These are phyloP conservation scores for Congeria kusceri DNA, from an alignment of 2,888 invertebrate species.

Conservation along the genomic window DNA sequence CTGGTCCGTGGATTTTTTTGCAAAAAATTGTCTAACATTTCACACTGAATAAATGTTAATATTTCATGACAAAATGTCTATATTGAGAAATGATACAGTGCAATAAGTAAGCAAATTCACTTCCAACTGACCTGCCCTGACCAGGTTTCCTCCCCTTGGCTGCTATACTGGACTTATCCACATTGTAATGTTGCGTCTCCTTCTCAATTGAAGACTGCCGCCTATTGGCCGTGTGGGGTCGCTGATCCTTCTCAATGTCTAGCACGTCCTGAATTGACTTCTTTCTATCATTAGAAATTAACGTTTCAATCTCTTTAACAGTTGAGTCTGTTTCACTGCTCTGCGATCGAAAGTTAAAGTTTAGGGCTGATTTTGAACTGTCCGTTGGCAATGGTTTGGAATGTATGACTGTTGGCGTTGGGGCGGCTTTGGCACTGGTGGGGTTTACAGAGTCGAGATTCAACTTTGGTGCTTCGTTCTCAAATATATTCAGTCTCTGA, in stretches of 20 bases:
- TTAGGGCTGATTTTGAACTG: background rate
- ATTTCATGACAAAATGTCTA: too few species aligned
- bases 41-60: too few species aligned
- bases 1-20: too few species aligned
- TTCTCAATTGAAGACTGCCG: slow-evolving; percentile 62
- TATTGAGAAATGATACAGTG: too few species aligned
- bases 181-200: slow-evolving; percentile 67
- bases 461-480: slow-evolving; percentile 56
- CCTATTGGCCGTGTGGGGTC: slow-evolving; percentile 35
- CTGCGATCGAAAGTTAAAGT: slow-evolving; percentile 5
- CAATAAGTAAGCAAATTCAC: too few species aligned
- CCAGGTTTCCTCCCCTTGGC: slow-evolving; percentile 34
- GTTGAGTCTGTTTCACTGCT: slow-evolving; percentile 25
- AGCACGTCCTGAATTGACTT: slow-evolving; percentile 70
- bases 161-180: slow-evolving; percentile 73
- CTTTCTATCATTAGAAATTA: slow-evolving; percentile 53
- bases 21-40: too few species aligned
- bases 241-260: slow-evolving; percentile 54
- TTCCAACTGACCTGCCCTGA: slow-evolving; percentile 40
- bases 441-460: slow-evolving; percentile 33
- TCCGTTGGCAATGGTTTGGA: slow-evolving; percentile 39
- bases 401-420: slow-evolving; percentile 43
- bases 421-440: slow-evolving; percentile 30
- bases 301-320: slow-evolving; percentile 60
- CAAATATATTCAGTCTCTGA: slow-evolving; percentile 62